Evolutionary conservation across 2,797 vertebrate species (phyloP), one percentile per base, ranked within the genome.

Genomic region (Gymnothorax reevesii): DNA sequence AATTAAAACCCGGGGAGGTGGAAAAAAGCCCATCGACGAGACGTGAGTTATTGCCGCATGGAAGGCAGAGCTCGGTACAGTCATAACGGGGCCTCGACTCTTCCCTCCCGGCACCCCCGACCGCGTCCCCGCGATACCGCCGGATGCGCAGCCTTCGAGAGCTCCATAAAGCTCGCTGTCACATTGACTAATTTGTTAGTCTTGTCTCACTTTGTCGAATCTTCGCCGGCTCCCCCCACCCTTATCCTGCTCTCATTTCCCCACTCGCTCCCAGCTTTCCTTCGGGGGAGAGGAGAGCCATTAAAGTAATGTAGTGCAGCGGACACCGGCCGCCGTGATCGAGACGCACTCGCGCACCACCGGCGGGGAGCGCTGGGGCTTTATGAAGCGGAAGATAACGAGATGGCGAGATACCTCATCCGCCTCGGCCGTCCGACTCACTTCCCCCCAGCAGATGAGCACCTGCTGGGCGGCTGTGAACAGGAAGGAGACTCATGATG

Each of bases 381-480:
- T 95, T 95, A 94, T 95, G 92, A 93, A 93, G 93, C 92, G 91
- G 88, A 92, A 91, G 92, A 92, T 92, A 91, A 86, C 89, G 89
- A 88, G 90, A 93, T 91, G 91, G 91, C 90, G 91, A 90, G 90
- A 93, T 95, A 95, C 93, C 62, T 97, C 97, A 84, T 98, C 97
- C 87, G 97, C 87, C 97, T 97, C 6, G 95, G 97, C 93, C 94
- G 97, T 0, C 95, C 96, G 94, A 96, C 97, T 25, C 97, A 97
- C 87, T 96, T 97, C 88, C 83, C 85, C 86, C 84, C 25, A 55
- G 69, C 90, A 86, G 12, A 57, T 13, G 92, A 91, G 89, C 87
- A 64, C 90, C 90, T 87, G 88, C 89, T 89, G 87, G 89, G 89
- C 87, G 25, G 64, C 84, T 85, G 57, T 73, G 60, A 54, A 86